Conservation (phyloP, 2,113 vertebrate species). For the Takifugu bimaculatus region DNA sequence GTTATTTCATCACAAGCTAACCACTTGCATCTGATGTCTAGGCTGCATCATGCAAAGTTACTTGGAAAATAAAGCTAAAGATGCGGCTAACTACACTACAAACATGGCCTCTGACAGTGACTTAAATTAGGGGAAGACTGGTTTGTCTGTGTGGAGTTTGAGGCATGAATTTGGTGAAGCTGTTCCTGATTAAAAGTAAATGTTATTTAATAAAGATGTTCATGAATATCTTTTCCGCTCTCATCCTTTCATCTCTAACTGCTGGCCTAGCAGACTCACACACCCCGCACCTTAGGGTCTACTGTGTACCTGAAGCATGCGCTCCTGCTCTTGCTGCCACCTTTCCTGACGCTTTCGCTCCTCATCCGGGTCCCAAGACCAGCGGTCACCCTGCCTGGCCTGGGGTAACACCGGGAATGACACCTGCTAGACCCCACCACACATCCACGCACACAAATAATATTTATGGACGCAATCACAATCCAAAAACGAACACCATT, state of each 20-base stretch:
- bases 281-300: constrained; percentile 27
- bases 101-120: too few relatives aligned
- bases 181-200: background rate
- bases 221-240: background rate
- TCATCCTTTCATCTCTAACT: background rate
- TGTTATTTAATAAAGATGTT: background rate
- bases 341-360: constrained; percentile 92
- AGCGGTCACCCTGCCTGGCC: constrained; percentile 81
- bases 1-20: constrained; percentile 10
- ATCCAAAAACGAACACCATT: constrained; percentile 12
- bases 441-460: constrained; percentile 18
- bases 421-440: constrained; percentile 61
- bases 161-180: background rate
- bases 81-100: background rate
- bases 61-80: too few relatives aligned
- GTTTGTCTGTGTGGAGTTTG: background rate
- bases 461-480: constrained; percentile 38
- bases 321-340: constrained; percentile 96
- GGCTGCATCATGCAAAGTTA: too few relatives aligned
- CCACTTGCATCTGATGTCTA: background rate
- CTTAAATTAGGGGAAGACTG: too few relatives aligned
- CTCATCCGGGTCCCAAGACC: constrained; percentile 96
- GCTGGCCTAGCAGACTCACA: constrained; percentile 34
- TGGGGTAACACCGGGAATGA: constrained; percentile 69
- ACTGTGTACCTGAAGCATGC: constrained; percentile 88